Conservation (phyloP, 1,140 invertebrate genomes). For the Lepidurus apus region DNA sequence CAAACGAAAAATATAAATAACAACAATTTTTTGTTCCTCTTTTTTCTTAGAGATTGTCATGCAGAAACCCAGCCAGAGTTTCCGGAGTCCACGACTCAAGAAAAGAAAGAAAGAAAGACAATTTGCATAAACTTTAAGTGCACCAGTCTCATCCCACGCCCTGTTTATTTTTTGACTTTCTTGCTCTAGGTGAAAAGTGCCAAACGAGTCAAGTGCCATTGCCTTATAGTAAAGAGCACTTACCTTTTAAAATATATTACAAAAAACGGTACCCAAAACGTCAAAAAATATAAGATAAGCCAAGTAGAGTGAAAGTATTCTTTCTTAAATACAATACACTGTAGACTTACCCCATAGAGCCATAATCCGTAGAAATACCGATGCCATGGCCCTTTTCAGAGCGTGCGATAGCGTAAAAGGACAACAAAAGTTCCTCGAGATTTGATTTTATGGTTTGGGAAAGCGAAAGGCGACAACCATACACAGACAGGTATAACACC, state of each 20-base stretch:
- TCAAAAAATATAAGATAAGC: too few species aligned
- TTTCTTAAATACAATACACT: not conserved
- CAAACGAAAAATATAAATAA: too few species aligned
- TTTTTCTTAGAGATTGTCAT: too few species aligned
- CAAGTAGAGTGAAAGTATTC: not conserved
- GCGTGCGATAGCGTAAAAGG: not conserved
- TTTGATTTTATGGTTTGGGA: not conserved
- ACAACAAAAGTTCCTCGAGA: too few species aligned
- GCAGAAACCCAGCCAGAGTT: too few species aligned
- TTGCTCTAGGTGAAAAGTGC: not conserved
- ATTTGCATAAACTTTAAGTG: slow-evolving; percentile 11
- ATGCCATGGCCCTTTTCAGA: not conserved
- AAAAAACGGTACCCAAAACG: not conserved
- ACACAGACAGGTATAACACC: not conserved
- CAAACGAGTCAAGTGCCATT: not conserved
- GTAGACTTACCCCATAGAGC: not conserved
- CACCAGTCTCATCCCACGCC: slow-evolving; percentile 1
- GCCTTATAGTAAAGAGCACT: not conserved
- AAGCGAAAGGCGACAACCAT: not conserved
- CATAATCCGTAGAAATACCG: not conserved
- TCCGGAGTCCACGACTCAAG: not conserved
- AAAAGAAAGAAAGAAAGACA: not conserved
- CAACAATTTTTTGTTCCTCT: too few species aligned
- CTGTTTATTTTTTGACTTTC: not conserved
- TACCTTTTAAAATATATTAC: not conserved